Percentiles rank a stretch among this genome's conserved stretches.
These are phyloP conservation scores for Archivesica marissinica DNA, from an alignment of 1,140 invertebrate genomes.

Conservation along the genomic window DNA sequence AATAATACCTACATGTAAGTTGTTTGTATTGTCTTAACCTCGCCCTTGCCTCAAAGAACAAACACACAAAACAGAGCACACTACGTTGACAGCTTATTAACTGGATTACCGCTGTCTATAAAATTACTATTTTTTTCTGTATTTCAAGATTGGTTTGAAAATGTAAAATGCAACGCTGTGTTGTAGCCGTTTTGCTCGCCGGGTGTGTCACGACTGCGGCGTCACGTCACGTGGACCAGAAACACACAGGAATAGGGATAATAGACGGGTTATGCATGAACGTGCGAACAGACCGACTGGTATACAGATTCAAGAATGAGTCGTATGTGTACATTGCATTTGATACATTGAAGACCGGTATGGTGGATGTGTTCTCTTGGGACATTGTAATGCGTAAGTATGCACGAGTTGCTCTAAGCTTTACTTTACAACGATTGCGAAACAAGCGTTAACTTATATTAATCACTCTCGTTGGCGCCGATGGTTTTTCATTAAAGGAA, in stretches of 20 bases:
- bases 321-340: conserved; percentile 55
- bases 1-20: no score
- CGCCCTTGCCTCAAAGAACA: no score
- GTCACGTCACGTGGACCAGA: conserved; percentile 1
- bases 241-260: conserved; percentile 10
- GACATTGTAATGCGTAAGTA: conserved; percentile 12
- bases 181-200: neutral
- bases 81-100: no score
- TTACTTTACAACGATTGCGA: no score
- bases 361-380: conserved; percentile 47
- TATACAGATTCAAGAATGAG: conserved; percentile 58
- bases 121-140: neutral
- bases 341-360: conserved; percentile 50
- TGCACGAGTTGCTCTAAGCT: neutral
- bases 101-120: no score
- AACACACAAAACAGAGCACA: no score
- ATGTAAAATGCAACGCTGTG: neutral
- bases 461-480: no score
- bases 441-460: no score
- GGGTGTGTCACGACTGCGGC: neutral
- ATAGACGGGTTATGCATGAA: conserved; percentile 48
- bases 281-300: conserved; percentile 30
- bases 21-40: no score
- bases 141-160: neutral
- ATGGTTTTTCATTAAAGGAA: neutral